Base-by-base conservation (phyloP, 2,888 invertebrate genomes). In the Laspeyria flexula region DNA sequence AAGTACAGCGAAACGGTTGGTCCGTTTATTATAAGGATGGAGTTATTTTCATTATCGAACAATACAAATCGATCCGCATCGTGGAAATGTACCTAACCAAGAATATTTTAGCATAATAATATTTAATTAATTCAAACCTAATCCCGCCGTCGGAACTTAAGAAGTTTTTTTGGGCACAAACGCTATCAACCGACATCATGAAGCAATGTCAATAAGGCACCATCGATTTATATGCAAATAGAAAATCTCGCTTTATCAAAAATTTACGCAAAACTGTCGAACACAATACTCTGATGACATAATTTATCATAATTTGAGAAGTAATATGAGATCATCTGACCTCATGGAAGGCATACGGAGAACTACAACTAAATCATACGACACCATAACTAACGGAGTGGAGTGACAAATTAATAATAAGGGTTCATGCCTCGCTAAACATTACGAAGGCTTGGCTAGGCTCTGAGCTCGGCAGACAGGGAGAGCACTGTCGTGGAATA, bases 331-430 rank as follows among this genome's bases (percentile, higher is more conserved):
- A 23, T 35, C 35, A 50, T 13, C 10, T 16, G 18, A 12, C 25
- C 25, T 13, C 25, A 0, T 52, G 43, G 16, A 29, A 50, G 10
- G 10, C n/a, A 41, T 30, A 12, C 13, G 43, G 33, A 39, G 27
- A 34, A 43, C 15, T 42, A 39, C 21, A 35, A 46, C 25, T 47
- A 31, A 56, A 57, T 57, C 46, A 53, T 37, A 57, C 38, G 45
- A 41, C 41, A 57, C 35, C 41, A 38, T 41, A 71, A 52, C 55
- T 65, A 75, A 53, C 65, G 59, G 52, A 72, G 76, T 81, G 77
- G 52, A 72, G 76, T 81, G 77, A 75, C 65, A 78, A 82, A 75
- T 72, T 73, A 73, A 74, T 75, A 73, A 66, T 63, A 62, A 62
- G 60, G 54, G 71, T 77, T 77, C 65, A 76, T 69, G 79, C 70